Conservation (phyloP, 2,797 vertebrate species). For the Sebastes diploproa region DNA sequence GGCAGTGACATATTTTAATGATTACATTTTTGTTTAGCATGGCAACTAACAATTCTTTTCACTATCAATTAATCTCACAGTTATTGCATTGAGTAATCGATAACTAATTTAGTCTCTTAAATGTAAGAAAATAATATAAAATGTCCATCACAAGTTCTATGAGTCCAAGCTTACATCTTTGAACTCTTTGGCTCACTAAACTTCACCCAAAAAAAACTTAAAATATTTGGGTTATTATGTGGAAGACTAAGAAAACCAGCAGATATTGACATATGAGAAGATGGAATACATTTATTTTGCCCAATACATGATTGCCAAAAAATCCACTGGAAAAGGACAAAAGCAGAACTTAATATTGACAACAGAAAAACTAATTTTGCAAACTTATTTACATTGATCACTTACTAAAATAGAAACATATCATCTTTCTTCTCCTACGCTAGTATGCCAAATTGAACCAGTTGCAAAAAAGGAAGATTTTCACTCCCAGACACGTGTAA, state of each 20-base stretch:
- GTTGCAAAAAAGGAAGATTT: conserved; percentile 13
- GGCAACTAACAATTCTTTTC: neutral
- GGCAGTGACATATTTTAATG: neutral
- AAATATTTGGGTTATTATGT: no score
- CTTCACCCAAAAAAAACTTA: neutral
- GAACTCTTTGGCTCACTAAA: neutral
- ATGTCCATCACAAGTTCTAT: neutral
- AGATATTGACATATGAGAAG: no score
- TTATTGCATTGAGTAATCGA: neutral
- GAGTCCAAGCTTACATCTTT: neutral
- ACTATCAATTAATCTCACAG: neutral
- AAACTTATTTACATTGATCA: conserved; percentile 71
- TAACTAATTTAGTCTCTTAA: neutral
- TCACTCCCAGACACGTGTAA: conserved; percentile 14
- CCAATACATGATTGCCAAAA: neutral
- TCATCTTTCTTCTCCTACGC: neutral
- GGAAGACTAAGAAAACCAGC: no score
- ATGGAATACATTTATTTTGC: no score
- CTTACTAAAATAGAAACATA: conserved; percentile 57
- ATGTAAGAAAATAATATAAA: neutral
- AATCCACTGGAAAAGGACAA: conserved; percentile 40
- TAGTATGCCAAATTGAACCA: conserved; percentile 23
- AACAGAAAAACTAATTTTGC: conserved; percentile 46
- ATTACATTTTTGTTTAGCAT: neutral
- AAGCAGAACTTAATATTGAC: conserved; percentile 56